Base-by-base conservation (phyloP, 2,888 invertebrate species). In the Xanthia icteritia region DNA sequence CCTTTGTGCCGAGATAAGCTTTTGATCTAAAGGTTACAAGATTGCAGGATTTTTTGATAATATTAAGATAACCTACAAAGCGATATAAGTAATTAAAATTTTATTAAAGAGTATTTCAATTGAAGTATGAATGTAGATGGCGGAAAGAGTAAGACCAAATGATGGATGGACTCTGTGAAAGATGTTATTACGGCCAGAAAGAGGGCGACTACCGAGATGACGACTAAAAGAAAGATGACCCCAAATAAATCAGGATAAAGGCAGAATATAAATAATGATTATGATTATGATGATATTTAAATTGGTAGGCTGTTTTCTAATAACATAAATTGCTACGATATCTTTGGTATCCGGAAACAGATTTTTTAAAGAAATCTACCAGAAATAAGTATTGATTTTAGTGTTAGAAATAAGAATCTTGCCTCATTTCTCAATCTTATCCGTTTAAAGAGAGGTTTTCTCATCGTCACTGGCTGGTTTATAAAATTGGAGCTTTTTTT, bases 21-120 rank as follows among this genome's bases (percentile, higher is more conserved):
- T 80, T 75, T 76, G 68, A 78, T 82, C 36, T 68, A 74, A 84
- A 79, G 65, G 51, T 67, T 70, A 70, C 64, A 69, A 65, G 77
- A 85, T 31, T 72, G 54, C 6, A 63, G 39, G 39, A 66, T 69
- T 36, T 66, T 63, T 74, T 66, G 27, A 58, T 68, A 70, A 74
- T 65, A 66, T 64, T 76, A 74, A 61, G 48, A 31, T 63, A 81
- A 67, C 15, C 48, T 65, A 23, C 8, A 69, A 51, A 65, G 27
- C 51, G 20, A 17, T 48, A 17, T 8, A 36, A 51, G 42, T 74
- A 74, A 77, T 79, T 69, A 58, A 64, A 76, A 67, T 76, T 63
- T 61, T 27, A 1, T 13, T 67, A 69, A 51, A 51, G 20, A 20
- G 17, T 72, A 27, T 31, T 48, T n/a, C 9, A 36, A 20, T 31